phyloP scores from a whole-genome alignment of 2,113 vertebrate species.

The Morone saxatilis region DNA sequence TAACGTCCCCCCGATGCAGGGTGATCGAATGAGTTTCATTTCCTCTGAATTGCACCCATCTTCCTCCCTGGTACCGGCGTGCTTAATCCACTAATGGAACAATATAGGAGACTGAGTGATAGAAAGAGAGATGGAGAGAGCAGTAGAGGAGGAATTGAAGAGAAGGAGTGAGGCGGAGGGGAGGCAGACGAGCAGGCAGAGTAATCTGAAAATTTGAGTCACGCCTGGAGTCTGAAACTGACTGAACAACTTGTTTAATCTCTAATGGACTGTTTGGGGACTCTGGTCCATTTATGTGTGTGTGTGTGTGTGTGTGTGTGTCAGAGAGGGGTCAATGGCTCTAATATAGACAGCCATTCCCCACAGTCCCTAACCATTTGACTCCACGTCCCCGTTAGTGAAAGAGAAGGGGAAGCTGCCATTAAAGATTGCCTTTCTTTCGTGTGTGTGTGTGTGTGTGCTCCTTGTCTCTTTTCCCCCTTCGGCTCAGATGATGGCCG shows the following conservation, averaged over 20 bases:
- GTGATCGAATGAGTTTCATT: conserved; percentile 66
- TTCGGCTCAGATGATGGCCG: conserved; percentile 43
- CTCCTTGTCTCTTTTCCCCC: conserved; percentile 10
- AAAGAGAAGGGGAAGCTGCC: conserved; percentile 36
- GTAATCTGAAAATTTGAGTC: conserved; percentile 57
- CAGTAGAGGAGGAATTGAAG: background rate
- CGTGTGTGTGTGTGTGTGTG: conserved; percentile 6
- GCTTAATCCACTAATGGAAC: conserved; percentile 60
- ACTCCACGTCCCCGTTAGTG: conserved; percentile 55
- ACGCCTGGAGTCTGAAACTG: conserved; percentile 46
- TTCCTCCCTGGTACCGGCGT: background rate
- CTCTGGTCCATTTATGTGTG: background rate
- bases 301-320: conserved; percentile 42
- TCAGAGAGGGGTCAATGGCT: conserved; percentile 45
- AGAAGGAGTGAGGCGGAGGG: background rate
- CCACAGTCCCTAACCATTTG: conserved; percentile 53
- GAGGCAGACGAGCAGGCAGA: background rate
- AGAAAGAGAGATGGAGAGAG: conserved; percentile 2
- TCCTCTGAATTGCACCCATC: conserved; percentile 31
- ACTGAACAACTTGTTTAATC: conserved; percentile 61
- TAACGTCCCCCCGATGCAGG: background rate
- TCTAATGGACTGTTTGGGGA: conserved; percentile 54
- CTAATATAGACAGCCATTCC: conserved; percentile 48
- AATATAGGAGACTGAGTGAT: conserved; percentile 15
- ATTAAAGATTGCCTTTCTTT: conserved; percentile 45